Evolutionary conservation across 2,797 vertebrate genomes (phyloP).

Genomic region (Anableps anableps): DNA sequence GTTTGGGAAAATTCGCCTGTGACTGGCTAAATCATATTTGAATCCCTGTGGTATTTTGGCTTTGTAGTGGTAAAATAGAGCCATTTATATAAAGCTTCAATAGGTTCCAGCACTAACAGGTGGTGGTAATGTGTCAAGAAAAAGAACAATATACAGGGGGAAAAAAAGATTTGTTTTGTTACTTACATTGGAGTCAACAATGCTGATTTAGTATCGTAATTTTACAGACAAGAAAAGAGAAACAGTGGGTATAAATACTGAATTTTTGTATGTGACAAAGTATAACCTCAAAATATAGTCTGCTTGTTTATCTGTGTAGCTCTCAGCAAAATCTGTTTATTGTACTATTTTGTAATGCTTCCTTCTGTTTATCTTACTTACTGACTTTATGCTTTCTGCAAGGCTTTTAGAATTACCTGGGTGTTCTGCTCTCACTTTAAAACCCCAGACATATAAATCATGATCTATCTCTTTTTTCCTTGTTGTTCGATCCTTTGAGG

Average conservation of each 20-base stretch:
- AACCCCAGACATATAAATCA: not conserved
- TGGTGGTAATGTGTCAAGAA: constrained; percentile 12
- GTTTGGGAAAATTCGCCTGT: not conserved
- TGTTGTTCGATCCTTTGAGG: constrained; percentile 3
- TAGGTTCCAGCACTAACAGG: not conserved
- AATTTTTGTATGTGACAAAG: not conserved
- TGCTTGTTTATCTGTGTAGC: not conserved
- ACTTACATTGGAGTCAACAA: not conserved
- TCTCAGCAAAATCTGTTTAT: not conserved
- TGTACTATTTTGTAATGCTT: not conserved
- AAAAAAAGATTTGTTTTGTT: not conserved
- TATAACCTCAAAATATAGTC: not conserved
- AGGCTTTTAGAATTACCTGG: not conserved
- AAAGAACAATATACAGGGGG: not conserved
- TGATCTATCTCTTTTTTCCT: constrained; percentile 9
- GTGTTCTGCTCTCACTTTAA: not conserved
- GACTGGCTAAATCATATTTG: not conserved
- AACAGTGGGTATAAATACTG: not conserved
- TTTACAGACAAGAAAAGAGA: not conserved
- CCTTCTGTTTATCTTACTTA: not conserved
- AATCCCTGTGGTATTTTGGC: not conserved
- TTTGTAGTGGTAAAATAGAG: not conserved
- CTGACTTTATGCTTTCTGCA: not conserved
- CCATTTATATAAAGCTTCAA: not conserved
- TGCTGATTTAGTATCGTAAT: not conserved